phyloP scores from a whole-genome alignment of 2,888 invertebrate genomes.

The Standfussiana lucernea region DNA sequence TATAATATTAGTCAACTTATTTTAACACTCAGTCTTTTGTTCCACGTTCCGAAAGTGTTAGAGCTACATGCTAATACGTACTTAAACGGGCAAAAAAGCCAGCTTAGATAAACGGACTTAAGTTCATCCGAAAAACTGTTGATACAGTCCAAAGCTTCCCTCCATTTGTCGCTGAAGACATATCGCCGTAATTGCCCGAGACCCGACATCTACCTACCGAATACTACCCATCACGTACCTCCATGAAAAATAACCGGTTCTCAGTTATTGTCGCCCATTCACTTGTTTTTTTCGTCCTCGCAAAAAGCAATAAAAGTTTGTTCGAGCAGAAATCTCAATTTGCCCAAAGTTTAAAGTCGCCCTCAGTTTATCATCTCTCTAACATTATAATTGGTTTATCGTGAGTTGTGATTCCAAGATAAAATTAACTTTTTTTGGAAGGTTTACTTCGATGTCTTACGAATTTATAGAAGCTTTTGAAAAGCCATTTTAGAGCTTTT shows the following conservation, averaged over 20 bases:
- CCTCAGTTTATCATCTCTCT: slow-evolving; percentile 73
- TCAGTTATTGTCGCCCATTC: slow-evolving; percentile 60
- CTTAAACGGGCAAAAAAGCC: neutral
- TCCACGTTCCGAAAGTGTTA: neutral
- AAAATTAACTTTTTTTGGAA: slow-evolving; percentile 26
- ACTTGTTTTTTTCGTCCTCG: slow-evolving; percentile 68
- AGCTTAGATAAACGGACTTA: neutral
- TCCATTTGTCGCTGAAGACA: slow-evolving; percentile 15
- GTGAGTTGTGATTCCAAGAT: slow-evolving; percentile 63
- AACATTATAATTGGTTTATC: slow-evolving; percentile 75
- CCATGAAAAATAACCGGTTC: slow-evolving; percentile 57
- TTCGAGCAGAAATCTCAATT: slow-evolving; percentile 84
- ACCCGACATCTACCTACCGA: neutral
- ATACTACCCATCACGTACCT: slow-evolving; percentile 40
- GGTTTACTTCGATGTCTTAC: slow-evolving; percentile 4
- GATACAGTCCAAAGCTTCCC: slow-evolving; percentile 18
- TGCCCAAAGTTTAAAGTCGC: slow-evolving; percentile 74
- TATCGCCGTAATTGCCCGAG: neutral
- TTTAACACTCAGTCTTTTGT: neutral
- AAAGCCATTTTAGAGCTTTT: neutral
- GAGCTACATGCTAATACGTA: neutral
- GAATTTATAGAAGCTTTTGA: neutral
- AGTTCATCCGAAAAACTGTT: neutral
- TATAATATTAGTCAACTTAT: neutral
- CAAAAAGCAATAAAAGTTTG: slow-evolving; percentile 84